Conservation (phyloP, 2,113 vertebrate genomes). For the Channa maculata region DNA sequence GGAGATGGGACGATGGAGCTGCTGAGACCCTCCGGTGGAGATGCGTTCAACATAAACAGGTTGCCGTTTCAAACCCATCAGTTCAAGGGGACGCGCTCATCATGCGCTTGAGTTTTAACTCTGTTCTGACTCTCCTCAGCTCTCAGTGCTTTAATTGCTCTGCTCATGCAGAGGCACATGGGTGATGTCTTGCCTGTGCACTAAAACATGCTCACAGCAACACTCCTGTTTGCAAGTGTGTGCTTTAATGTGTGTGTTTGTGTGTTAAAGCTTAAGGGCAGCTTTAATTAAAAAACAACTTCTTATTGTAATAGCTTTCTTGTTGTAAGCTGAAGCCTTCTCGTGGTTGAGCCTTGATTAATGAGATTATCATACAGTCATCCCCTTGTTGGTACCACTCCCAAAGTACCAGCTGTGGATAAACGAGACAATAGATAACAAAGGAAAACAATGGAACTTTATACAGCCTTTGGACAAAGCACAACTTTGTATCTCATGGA, state of each 20-base stretch:
- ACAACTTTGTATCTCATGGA: background rate
- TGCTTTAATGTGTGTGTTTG: slow-evolving; percentile 1
- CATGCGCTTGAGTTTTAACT: slow-evolving; percentile 38
- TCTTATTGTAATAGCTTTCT: slow-evolving; percentile 59
- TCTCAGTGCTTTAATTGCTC: slow-evolving; percentile 68
- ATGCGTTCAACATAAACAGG: slow-evolving; percentile 52
- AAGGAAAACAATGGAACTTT: slow-evolving; percentile 16
- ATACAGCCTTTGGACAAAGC: slow-evolving; percentile 5
- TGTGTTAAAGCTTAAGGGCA: slow-evolving; percentile 51
- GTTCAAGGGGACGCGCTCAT: slow-evolving; percentile 52
- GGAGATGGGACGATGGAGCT: slow-evolving; percentile 2
- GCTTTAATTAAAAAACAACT: slow-evolving; percentile 73
- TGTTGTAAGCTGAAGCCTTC: slow-evolving; percentile 47
- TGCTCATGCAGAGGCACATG: slow-evolving; percentile 57
- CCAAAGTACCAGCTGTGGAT: background rate
- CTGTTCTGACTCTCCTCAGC: slow-evolving; percentile 19
- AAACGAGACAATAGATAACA: background rate
- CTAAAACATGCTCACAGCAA: slow-evolving; percentile 30
- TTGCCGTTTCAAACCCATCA: slow-evolving; percentile 51
- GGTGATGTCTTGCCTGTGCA: slow-evolving; percentile 40
- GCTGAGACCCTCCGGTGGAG: slow-evolving; percentile 20
- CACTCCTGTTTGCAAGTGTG: slow-evolving; percentile 2
- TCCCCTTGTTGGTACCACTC: slow-evolving; percentile 10
- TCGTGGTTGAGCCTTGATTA: slow-evolving; percentile 59
- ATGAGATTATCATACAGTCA: slow-evolving; percentile 65